Percentiles rank a stretch among this genome's conserved stretches.
phyloP scores from a whole-genome alignment of 1,140 invertebrate genomes.

The Papilio polyxenes region DNA sequence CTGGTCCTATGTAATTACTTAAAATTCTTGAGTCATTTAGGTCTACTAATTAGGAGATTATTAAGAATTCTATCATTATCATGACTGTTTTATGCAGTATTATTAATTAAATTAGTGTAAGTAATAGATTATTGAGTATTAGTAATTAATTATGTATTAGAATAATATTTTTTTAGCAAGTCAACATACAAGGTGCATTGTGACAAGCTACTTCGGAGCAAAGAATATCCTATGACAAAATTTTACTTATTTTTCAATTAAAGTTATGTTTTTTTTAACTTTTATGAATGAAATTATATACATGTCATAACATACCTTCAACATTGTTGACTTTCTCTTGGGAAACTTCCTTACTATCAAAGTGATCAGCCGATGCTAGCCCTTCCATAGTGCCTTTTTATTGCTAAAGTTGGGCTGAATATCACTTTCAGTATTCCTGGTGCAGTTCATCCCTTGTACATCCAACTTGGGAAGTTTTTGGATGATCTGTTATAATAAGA shows the following conservation, averaged over 20 bases:
- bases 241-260: neutral
- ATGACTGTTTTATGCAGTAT: too few species aligned
- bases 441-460: conserved; percentile 77
- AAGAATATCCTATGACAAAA: neutral
- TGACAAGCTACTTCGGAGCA: too few species aligned
- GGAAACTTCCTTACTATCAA: conserved; percentile 69
- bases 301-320: conserved; percentile 58
- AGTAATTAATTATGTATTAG: too few species aligned
- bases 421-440: conserved; percentile 72
- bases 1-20: neutral
- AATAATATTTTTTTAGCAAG: too few species aligned
- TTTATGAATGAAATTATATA: neutral
- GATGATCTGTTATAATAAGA: conserved; percentile 56
- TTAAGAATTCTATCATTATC: too few species aligned
- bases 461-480: conserved; percentile 64
- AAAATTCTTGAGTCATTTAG: neutral
- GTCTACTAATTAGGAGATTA: neutral
- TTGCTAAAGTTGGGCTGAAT: conserved; percentile 61
- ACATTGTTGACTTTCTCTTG: conserved; percentile 68
- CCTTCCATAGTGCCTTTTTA: conserved; percentile 74
- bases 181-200: too few species aligned
- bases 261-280: neutral
- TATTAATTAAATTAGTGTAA: too few species aligned
- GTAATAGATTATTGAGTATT: too few species aligned
- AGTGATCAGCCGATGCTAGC: conserved; percentile 74